These are phyloP conservation scores for Pseudorhombus dupliciocellatus DNA, from an alignment of 2,113 vertebrate species.

Conservation along the genomic window DNA sequence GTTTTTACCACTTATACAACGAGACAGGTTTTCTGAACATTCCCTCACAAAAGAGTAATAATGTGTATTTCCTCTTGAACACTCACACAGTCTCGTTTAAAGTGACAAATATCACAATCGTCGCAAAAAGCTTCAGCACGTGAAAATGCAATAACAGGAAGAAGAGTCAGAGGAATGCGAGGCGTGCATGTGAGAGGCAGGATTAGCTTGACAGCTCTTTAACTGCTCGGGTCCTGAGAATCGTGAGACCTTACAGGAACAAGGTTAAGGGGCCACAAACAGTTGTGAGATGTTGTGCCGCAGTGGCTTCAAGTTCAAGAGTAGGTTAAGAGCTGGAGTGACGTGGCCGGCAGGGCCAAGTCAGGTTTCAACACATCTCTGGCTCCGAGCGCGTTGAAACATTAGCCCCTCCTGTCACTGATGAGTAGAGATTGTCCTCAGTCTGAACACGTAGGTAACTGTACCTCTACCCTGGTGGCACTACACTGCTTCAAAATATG, in stretches of 20 bases:
- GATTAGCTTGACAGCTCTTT: conserved; percentile 31
- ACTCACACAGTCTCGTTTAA: no score
- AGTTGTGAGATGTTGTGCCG: background rate
- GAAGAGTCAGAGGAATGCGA: background rate
- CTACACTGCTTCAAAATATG: conserved; percentile 58
- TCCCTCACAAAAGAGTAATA: no score
- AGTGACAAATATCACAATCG: no score
- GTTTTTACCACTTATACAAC: no score
- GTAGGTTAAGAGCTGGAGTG: conserved; percentile 29
- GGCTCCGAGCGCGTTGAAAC: conserved; percentile 12
- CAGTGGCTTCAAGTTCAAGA: conserved; percentile 26
- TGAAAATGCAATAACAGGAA: background rate
- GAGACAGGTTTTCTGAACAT: no score
- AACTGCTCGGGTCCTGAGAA: conserved; percentile 52
- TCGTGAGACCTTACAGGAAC: conserved; percentile 13
- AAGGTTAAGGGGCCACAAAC: conserved; percentile 31
- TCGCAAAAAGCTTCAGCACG: background rate
- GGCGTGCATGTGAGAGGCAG: background rate
- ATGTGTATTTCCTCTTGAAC: no score
- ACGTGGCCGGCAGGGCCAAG: conserved; percentile 1
- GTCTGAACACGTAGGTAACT: conserved; percentile 39
- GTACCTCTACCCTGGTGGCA: conserved; percentile 51
- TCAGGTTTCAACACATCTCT: conserved; percentile 53
- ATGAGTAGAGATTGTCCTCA: conserved; percentile 14
- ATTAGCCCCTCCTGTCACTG: conserved; percentile 31